Conservation (phyloP, 1,140 invertebrate species). For the Pseudomyrmex dendroicus region DNA sequence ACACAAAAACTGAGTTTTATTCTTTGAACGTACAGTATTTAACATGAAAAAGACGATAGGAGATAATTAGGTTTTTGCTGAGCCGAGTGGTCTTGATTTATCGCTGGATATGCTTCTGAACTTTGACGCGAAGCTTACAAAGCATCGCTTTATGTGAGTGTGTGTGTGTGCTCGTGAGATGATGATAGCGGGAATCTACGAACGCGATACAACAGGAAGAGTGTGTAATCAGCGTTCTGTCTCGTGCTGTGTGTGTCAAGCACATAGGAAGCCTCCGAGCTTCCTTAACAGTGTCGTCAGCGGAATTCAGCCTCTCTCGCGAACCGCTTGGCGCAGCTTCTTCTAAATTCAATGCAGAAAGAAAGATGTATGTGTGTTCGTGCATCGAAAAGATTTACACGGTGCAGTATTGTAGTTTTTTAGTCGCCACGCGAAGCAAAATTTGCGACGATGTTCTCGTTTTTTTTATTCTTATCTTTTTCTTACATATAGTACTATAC, state of each 20-base stretch:
- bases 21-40: background rate
- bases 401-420: background rate
- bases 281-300: constrained; percentile 65
- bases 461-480: background rate
- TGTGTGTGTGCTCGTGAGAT: background rate
- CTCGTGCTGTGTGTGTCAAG: constrained; percentile 56
- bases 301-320: constrained; percentile 54
- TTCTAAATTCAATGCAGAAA: constrained; percentile 6
- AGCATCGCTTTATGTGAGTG: background rate
- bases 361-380: constrained; percentile 9
- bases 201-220: constrained; percentile 48
- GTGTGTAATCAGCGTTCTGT: constrained; percentile 56
- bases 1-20: background rate
- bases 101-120: constrained; percentile 26
- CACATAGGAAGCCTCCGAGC: constrained; percentile 60
- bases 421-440: too few species aligned
- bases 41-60: background rate
- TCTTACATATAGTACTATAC: too few species aligned
- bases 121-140: constrained; percentile 39
- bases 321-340: constrained; percentile 47
- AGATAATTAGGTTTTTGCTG: constrained; percentile 14
- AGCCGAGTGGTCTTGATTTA: constrained; percentile 13
- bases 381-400: background rate
- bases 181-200: constrained; percentile 25
- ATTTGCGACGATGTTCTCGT: background rate